Base-by-base conservation (phyloP, 2,888 invertebrate species). In the Xestia c-nigrum region DNA sequence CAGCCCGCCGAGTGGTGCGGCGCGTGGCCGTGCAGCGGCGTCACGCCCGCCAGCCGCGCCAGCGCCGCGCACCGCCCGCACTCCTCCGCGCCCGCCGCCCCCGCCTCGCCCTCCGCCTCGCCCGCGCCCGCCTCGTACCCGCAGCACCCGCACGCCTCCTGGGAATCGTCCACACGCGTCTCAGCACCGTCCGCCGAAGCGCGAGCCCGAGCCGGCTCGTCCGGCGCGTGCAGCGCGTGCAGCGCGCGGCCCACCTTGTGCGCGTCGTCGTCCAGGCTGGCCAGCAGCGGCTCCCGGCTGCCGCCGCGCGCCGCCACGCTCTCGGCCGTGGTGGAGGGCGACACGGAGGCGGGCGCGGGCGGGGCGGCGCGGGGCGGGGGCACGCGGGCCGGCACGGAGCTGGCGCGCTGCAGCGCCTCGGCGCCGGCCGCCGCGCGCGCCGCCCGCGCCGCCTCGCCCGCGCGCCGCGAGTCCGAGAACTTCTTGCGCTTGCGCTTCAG, bases 401-500 rank as follows among this genome's bases (percentile, higher is more conserved):
- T 89, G 82, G 90, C 92, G 83, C 94, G 94, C 93, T 94, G 93
- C 91, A 92, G 91, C 87, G 91, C 90, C 86, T 94, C 93, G 4
- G 88, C 83, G 50, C 83, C 92, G 73, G 77, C 72, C 14, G 74
- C 75, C 74, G 83, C 84, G 61, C 89, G 88, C 59, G 74, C 76
- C 72, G 83, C 84, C 47, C 88, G 87, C 63, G 84, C 80, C 80
- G 85, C 89, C 88, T 89, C 90, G 74, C 88, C 97, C 72, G 97
- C 97, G 82, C 98, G 98, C 88, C 98, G 97, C 79, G 98, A 98
- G 84, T 98, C 98, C 0, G 98, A 98, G 94, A 98, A 98, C 93
- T 98, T 98, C 94, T 98, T 98, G 84, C 98, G 97, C 94, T 98
- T 98, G 91, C 98, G 97, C 92, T 98, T 98, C 75, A 98, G 97